Base-by-base conservation (phyloP, 2,113 vertebrate species). In the Muntiacus reevesi region DNA sequence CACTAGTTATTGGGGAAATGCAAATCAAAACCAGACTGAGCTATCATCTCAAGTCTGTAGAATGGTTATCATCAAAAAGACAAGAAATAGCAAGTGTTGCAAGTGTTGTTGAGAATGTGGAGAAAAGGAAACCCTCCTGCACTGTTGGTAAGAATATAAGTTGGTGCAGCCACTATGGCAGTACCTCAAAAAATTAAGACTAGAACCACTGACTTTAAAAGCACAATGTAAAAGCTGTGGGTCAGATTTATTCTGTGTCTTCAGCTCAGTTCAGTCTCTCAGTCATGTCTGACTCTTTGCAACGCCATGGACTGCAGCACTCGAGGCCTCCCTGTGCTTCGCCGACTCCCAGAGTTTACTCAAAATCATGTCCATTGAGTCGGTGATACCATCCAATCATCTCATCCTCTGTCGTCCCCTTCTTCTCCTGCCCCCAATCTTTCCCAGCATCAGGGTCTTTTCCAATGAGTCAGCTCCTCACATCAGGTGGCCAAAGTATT, bases 341-440 rank as follows among this genome's bases (percentile, higher is more conserved):
- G 10, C 36, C 19, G 6, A 13, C 67, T 23, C 36, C n/a, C 0
- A 0, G 67, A 74, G 21, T 74, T 40, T 74, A 25, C 21, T 74
- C 67, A 74, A 6, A 74, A 23, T 74, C 67, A 40, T 6, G 36
- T 74, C 21, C n/a, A 23, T 1, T 40, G 67, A 74, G 67, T 40
- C 0, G 5, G 67, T 23, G 36, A 74, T 13, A 12, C 36, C 5
- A 74, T 74, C 67, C 36, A 40, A 6, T 11, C 21, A 40, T 74
- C n/a, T 23, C 36, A 74, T 74, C 5, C 0, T 40, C 36, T 74
- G 67, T 40, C 0, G 0, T 74, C 67, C 5, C 10, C 10, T 74
- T 74, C 67, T 40, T 2, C 67, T 13, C 67, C 19, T 12, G n/a
- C n/a, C 67, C 0, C 23, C n/a, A 74, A 3, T 3, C n/a, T 40